These are phyloP conservation scores for Agrochola circellaris DNA, from an alignment of 2,888 invertebrate species.

Conservation along the genomic window DNA sequence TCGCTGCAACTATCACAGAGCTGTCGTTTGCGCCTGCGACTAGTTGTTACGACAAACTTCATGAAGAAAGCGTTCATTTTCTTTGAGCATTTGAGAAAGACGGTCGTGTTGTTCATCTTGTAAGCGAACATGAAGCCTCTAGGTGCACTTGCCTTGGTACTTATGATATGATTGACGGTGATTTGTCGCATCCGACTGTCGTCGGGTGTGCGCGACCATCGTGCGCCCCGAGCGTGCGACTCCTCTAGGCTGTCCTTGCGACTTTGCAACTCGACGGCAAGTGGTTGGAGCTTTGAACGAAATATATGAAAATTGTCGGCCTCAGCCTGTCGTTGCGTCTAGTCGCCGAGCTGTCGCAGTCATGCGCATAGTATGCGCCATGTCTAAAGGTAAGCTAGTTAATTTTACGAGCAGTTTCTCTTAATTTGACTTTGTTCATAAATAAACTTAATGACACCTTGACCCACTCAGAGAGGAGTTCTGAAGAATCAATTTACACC, in stretches of 20 bases:
- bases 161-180: too few relatives aligned
- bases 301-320: not conserved
- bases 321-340: not conserved
- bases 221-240: not conserved
- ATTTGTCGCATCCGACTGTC: too few relatives aligned
- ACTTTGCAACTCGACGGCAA: too few relatives aligned
- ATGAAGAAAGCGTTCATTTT: not conserved
- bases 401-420: not conserved
- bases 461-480: not conserved
- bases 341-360: not conserved
- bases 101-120: not conserved
- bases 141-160: too few relatives aligned
- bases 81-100: not conserved
- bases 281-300: not conserved
- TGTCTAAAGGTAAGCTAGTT: not conserved
- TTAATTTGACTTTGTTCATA: not conserved
- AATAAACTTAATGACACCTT: constrained; percentile 1
- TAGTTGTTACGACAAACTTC: not conserved
- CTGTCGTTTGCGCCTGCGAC: not conserved
- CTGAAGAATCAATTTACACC: constrained; percentile 11
- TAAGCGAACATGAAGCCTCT: too few relatives aligned
- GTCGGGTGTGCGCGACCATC: not conserved
- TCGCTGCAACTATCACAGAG: too few relatives aligned
- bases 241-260: not conserved
- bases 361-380: not conserved